Evolutionary conservation across 2,113 vertebrate species (phyloP), one percentile per base, ranked within the genome.

Genomic region (Morone chrysops): DNA sequence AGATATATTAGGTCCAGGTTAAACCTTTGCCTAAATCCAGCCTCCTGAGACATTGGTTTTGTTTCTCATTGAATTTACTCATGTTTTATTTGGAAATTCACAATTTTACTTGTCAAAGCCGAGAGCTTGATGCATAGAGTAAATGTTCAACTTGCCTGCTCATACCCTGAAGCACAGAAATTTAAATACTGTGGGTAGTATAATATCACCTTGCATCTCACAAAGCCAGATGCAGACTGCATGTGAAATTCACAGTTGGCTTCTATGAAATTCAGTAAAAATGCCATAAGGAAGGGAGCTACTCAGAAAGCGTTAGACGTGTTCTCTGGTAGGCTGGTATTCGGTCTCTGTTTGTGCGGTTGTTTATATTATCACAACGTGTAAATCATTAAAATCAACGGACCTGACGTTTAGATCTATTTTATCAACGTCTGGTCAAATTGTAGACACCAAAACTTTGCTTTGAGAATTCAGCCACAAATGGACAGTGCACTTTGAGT

Each of bases 201-300:
- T 50, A 63, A 40, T 57, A 59, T 75, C n/a, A 63, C 45, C 67
- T 81, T 8, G 7, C 54, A 12, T 61, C 57, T 57, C 72, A 51
- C 51, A 67, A 14, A 71, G 53, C 13, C 65, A 38, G 68, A 78
- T 61, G 70, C 79, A 36, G n/a, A 16, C 51, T 73, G 51, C 81
- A 56, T 70, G 50, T 31, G 0, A 25, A 82, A 48, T 10, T 41
- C 38, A 54, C 18, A 0, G 10, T 10, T n/a, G 6, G 10, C 18
- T 48, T 63, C 6, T 50, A 6, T 70, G 3, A 53, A 61, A 69
- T 62, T 53, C 31, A 25, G 17, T 62, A 6, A 67, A 56, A 56
- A 63, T 72, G 20, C 12, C 40, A 36, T 3, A n/a, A 65, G 38
- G 40, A 47, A 51, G 18, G 40, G 43, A 25, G 62, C 36, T 60